Conservation (phyloP, 2,797 vertebrate genomes). For the Thripadectes ignobilis region DNA sequence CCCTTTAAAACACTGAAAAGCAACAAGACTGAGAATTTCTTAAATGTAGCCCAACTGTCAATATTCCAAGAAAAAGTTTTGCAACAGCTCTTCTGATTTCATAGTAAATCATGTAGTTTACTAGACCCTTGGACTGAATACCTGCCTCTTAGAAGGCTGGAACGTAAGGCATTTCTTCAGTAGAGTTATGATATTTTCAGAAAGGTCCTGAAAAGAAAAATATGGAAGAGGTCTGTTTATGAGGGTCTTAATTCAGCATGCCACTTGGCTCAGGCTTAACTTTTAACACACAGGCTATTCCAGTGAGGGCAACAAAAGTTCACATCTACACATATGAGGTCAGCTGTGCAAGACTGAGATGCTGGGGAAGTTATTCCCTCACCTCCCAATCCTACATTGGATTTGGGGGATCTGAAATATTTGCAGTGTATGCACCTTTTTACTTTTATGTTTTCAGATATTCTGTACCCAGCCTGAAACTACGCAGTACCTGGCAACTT, state of each 20-base stretch:
- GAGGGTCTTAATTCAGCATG: background rate
- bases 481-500: background rate
- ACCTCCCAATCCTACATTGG: background rate
- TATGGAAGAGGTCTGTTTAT: background rate
- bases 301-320: background rate
- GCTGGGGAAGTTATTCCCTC: background rate
- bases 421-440: background rate
- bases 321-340: background rate
- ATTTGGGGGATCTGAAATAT: background rate
- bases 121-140: background rate
- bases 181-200: conserved; percentile 82
- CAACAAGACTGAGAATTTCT: background rate
- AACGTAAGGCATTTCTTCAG: conserved; percentile 94
- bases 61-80: background rate
- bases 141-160: conserved; percentile 90
- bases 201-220: conserved; percentile 80
- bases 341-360: background rate
- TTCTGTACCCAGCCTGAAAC: background rate
- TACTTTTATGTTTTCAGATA: background rate
- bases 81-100: background rate
- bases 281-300: background rate
- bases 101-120: background rate
- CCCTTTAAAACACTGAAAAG: background rate
- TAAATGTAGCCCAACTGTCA: background rate
- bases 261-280: background rate